phyloP scores from a whole-genome alignment of 1,140 invertebrate genomes.

The Subanguina moxae region DNA sequence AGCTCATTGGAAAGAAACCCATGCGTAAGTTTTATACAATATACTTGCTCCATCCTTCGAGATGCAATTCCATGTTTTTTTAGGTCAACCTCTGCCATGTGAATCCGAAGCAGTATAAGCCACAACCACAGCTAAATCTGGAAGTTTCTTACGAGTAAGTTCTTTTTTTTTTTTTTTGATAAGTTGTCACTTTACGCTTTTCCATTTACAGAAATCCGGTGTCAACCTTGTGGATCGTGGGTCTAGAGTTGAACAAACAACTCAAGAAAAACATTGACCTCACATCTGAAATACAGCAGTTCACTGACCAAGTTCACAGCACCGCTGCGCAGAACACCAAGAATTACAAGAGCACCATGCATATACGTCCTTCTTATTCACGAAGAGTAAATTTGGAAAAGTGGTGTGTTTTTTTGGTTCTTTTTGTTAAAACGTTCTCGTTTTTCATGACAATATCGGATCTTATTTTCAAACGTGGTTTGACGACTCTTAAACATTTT shows the following conservation, averaged over 20 bases:
- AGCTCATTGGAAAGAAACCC: conserved; percentile 84
- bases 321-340: conserved; percentile 12
- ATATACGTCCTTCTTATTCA: conserved; percentile 30
- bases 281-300: conserved; percentile 74
- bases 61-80: too few relatives aligned
- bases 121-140: conserved; percentile 45
- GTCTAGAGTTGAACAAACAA: conserved; percentile 81
- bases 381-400: conserved; percentile 31
- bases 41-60: too few relatives aligned
- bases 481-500: too few relatives aligned
- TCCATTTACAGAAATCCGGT: conserved; percentile 61
- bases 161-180: too few relatives aligned
- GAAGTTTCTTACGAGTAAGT: conserved; percentile 51
- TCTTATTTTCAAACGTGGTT: too few relatives aligned
- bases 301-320: conserved; percentile 38
- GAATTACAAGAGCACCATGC: conserved; percentile 42
- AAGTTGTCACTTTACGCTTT: background rate
- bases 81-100: conserved; percentile 76
- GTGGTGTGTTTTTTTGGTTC: conserved; percentile 23
- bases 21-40: conserved; percentile 69
- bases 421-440: too few relatives aligned
- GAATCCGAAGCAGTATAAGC: conserved; percentile 78
- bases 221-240: conserved; percentile 87
- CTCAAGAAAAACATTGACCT: conserved; percentile 75
- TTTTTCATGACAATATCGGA: too few relatives aligned